Evolutionary conservation across 2,888 invertebrate species (phyloP).

Genomic region (Leptinotarsa rubiginosa): DNA sequence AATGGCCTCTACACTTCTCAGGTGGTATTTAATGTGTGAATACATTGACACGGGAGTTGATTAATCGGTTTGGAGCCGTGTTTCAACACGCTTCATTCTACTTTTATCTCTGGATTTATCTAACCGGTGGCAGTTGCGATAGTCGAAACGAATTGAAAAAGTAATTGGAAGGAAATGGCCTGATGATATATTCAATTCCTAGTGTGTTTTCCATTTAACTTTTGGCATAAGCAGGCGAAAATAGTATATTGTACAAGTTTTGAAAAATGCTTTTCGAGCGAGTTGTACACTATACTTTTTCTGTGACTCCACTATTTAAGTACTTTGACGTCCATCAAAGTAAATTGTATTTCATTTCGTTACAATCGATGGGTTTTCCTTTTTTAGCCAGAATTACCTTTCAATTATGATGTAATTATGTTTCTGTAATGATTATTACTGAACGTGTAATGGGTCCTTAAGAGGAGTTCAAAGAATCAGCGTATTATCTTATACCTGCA

Average conservation of each 20-base stretch:
- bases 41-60: constrained; percentile 43
- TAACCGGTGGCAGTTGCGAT: constrained; percentile 26
- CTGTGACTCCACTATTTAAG: too few relatives aligned
- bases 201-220: not conserved
- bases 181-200: not conserved
- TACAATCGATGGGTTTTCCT: too few relatives aligned
- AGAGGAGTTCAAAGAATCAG: too few relatives aligned
- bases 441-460: too few relatives aligned
- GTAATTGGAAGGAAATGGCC: constrained; percentile 12
- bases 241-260: too few relatives aligned
- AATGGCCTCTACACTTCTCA: constrained; percentile 36
- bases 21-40: constrained; percentile 42
- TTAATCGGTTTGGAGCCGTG: constrained; percentile 37
- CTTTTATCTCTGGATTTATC: constrained; percentile 44
- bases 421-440: too few relatives aligned
- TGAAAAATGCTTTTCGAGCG: not conserved
- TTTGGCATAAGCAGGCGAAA: not conserved
- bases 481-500: too few relatives aligned
- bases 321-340: too few relatives aligned
- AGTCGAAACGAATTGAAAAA: constrained; percentile 24
- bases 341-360: too few relatives aligned
- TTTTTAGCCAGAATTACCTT: too few relatives aligned
- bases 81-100: constrained; percentile 41
- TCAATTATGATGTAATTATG: too few relatives aligned
- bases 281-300: not conserved